Conservation (phyloP, 2,888 invertebrate species). For the Brachylomia viminalis region DNA sequence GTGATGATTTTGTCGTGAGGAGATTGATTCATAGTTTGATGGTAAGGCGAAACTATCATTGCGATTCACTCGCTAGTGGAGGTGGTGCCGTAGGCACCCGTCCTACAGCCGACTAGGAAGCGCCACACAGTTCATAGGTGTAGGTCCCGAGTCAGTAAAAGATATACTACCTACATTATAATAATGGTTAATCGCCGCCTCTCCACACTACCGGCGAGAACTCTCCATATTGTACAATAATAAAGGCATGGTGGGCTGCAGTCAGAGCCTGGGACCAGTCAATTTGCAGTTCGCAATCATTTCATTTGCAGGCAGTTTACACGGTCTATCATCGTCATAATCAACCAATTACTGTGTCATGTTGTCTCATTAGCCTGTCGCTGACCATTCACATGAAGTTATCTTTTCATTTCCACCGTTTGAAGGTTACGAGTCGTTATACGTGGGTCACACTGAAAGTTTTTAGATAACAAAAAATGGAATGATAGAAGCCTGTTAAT, state of each 20-base stretch:
- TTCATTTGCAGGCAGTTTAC: slow-evolving; percentile 13
- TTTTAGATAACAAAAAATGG: no score
- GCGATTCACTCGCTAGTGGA: background rate
- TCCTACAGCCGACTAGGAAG: background rate
- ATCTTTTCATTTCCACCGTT: background rate
- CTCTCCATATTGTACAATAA: background rate
- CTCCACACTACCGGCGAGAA: no score
- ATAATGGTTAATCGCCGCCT: background rate
- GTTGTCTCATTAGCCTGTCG: background rate
- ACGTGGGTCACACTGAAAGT: no score
- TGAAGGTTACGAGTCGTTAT: background rate
- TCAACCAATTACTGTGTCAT: background rate
- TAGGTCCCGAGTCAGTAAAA: background rate
- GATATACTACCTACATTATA: no score
- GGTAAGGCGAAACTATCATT: background rate
- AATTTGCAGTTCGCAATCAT: background rate
- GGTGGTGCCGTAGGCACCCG: background rate
- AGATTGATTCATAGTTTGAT: background rate
- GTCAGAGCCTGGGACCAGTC: background rate
- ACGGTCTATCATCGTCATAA: background rate
- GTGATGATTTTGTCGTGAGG: background rate
- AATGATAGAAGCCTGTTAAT: no score
- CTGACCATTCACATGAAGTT: background rate
- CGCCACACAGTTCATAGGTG: background rate
- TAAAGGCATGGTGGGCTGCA: background rate